These are phyloP conservation scores for Clupea harengus DNA, from an alignment of 2,113 vertebrate genomes.

Conservation along the genomic window DNA sequence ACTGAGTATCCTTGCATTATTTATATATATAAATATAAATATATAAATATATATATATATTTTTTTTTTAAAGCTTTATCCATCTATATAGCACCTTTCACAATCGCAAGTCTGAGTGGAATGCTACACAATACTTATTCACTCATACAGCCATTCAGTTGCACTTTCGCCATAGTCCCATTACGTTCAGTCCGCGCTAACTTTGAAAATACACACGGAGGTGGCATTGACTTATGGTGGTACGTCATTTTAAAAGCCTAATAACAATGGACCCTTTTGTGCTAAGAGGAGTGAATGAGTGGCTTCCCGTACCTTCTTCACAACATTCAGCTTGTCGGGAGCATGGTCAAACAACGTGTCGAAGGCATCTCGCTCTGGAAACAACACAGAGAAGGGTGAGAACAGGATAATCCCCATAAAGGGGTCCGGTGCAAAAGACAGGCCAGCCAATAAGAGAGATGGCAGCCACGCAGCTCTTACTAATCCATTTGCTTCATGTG, in stretches of 20 bases:
- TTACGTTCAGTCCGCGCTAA: neutral
- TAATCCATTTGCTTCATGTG: neutral
- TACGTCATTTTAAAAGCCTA: neutral
- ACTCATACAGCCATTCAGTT: neutral
- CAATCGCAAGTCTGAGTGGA: neutral
- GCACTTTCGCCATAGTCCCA: neutral
- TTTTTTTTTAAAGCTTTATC: too few relatives aligned
- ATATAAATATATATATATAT: too few relatives aligned
- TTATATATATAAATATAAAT: too few relatives aligned
- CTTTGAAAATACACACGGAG: neutral
- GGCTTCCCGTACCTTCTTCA: slow-evolving; percentile 84
- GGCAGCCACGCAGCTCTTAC: neutral
- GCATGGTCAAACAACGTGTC: slow-evolving; percentile 97
- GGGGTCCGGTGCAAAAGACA: neutral
- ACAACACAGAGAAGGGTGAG: slow-evolving; percentile 42
- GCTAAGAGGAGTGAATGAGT: neutral
- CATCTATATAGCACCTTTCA: neutral
- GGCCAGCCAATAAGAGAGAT: neutral
- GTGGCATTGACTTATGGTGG: neutral
- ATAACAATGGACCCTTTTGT: neutral
- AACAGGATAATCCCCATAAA: neutral
- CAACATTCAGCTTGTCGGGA: slow-evolving; percentile 95
- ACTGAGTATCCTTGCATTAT: too few relatives aligned
- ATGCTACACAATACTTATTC: neutral
- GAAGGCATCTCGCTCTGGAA: slow-evolving; percentile 92